Conservation (phyloP, 2,113 vertebrate genomes). For the Ciconia boyciana region DNA sequence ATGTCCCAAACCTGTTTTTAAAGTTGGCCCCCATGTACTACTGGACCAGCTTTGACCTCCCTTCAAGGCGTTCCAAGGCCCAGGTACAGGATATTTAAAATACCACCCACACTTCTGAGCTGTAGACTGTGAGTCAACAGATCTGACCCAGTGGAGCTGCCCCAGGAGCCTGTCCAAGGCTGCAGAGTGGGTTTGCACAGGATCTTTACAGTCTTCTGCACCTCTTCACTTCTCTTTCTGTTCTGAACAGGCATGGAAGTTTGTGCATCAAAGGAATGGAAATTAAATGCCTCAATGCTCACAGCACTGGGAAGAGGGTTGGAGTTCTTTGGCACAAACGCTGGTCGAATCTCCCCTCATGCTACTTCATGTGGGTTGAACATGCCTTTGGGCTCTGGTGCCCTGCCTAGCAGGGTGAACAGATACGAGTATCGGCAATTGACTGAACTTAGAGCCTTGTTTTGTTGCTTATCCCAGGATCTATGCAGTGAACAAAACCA, state of each 20-base stretch:
- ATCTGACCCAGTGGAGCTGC: background rate
- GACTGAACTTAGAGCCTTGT: background rate
- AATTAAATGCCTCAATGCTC: background rate
- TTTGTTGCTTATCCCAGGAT: background rate
- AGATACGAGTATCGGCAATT: accelerated
- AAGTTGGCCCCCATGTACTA: background rate
- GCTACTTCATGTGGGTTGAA: background rate
- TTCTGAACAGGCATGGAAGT: background rate
- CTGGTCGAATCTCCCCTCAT: background rate
- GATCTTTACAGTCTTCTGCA: background rate
- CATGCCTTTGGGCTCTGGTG: background rate
- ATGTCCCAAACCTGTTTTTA: background rate
- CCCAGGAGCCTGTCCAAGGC: background rate
- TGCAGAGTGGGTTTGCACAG: background rate
- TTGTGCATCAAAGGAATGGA: background rate
- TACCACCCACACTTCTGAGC: background rate
- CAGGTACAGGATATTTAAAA: background rate
- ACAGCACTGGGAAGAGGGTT: background rate
- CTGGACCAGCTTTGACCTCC: background rate
- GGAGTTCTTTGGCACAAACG: background rate
- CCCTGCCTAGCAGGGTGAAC: background rate
- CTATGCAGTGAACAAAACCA: background rate
- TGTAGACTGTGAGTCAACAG: background rate
- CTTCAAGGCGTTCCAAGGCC: background rate
- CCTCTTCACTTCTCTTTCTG: background rate